These are phyloP conservation scores for Agriotes lineatus DNA, from an alignment of 2,888 invertebrate genomes.

Conservation along the genomic window DNA sequence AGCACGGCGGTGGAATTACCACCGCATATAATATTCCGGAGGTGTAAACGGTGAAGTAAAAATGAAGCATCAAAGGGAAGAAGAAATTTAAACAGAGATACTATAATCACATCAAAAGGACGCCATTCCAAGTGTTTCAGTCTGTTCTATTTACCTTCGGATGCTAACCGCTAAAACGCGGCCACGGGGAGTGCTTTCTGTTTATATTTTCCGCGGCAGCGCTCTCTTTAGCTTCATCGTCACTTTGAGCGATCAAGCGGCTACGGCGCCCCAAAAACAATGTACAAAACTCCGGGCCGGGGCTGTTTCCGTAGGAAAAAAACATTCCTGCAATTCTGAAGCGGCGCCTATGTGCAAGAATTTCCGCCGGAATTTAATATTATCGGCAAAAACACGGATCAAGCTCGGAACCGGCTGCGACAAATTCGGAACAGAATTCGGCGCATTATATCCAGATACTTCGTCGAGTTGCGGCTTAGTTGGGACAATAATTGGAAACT, in stretches of 20 bases:
- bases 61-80: conserved; percentile 22
- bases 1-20: no score
- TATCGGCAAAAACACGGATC: no score
- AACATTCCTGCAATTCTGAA: neutral
- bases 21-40: neutral
- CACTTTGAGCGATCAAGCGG: conserved; percentile 36
- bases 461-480: no score
- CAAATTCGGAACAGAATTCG: no score
- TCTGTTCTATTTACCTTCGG: conserved; percentile 31
- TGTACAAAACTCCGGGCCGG: neutral
- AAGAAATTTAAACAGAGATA: conserved; percentile 21
- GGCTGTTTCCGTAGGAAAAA: neutral
- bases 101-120: conserved; percentile 37
- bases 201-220: conserved; percentile 32
- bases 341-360: neutral
- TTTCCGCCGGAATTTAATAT: neutral
- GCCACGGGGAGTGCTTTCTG: conserved; percentile 35
- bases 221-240: conserved; percentile 27
- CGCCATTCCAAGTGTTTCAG: conserved; percentile 21
- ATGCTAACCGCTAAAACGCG: conserved; percentile 35
- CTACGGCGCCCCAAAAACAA: conserved; percentile 14
- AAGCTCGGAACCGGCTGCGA: no score
- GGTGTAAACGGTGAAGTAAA: conserved; percentile 14
- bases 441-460: no score
- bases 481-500: no score